Evolutionary conservation across 2,888 invertebrate species (phyloP).

Genomic region (Acanthacorydalis orientalis): DNA sequence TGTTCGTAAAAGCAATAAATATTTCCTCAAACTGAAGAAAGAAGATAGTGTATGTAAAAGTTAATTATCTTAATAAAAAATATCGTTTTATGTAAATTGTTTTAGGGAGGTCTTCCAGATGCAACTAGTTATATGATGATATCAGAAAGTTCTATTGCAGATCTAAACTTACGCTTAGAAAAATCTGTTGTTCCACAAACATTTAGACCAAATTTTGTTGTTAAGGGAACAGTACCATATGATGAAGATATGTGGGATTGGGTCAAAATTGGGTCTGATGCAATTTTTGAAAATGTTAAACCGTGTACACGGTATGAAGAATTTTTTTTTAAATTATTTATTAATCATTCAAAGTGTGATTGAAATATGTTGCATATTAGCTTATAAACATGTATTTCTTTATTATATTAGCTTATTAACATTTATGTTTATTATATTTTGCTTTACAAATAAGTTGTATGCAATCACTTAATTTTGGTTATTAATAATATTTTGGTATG

Average conservation of each 20-base stretch:
- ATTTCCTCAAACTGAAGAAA: constrained; percentile 14
- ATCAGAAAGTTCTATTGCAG: constrained; percentile 45
- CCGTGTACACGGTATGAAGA: constrained; percentile 39
- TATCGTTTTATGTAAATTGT: constrained; percentile 7
- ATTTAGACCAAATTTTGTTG: constrained; percentile 54
- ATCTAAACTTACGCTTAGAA: constrained; percentile 41
- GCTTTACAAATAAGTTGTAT: not conserved
- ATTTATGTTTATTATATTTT: not conserved
- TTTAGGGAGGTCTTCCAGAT: constrained; percentile 47
- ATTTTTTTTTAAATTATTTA: too few relatives aligned
- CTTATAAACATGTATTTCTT: too few relatives aligned
- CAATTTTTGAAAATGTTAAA: constrained; percentile 43
- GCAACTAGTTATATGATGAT: constrained; percentile 49
- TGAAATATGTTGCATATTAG: too few relatives aligned
- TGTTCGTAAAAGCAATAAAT: constrained; percentile 17
- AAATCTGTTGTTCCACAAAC: constrained; percentile 32
- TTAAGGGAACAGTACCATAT: constrained; percentile 37
- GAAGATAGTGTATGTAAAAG: constrained; percentile 7
- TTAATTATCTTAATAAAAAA: not conserved
- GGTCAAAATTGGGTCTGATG: constrained; percentile 43
- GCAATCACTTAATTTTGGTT: not conserved
- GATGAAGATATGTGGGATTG: constrained; percentile 58
- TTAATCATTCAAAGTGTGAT: too few relatives aligned
- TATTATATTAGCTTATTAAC: too few relatives aligned
- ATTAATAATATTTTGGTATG: not conserved